phyloP scores from a whole-genome alignment of 2,113 vertebrate species.

The Cranoglanis bouderius region DNA sequence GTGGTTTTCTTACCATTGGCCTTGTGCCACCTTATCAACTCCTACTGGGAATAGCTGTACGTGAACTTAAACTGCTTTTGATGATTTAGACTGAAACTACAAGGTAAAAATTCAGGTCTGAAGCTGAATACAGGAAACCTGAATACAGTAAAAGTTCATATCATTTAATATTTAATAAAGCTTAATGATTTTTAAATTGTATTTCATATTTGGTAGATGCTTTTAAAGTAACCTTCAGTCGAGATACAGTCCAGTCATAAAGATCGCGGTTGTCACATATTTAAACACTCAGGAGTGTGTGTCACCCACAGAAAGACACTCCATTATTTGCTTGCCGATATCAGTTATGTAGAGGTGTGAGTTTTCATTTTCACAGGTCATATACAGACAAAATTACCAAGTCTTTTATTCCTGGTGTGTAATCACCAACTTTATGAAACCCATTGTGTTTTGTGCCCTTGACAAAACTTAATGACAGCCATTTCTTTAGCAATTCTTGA shows the following conservation, averaged over 20 bases:
- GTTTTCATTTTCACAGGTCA: background rate
- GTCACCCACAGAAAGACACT: background rate
- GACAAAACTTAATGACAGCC: background rate
- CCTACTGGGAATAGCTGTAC: background rate
- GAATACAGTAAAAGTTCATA: background rate
- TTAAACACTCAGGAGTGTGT: background rate
- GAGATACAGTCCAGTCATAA: background rate
- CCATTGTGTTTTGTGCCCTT: background rate
- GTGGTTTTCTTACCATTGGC: background rate
- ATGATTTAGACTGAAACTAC: conserved; percentile 24
- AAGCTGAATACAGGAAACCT: background rate
- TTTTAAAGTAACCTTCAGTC: background rate
- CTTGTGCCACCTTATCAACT: background rate
- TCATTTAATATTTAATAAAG: background rate
- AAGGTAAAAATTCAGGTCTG: background rate
- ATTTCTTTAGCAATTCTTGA: background rate
- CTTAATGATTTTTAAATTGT: background rate
- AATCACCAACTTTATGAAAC: background rate
- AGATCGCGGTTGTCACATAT: background rate
- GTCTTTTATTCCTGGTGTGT: background rate
- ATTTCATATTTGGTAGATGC: background rate
- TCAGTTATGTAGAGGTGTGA: background rate
- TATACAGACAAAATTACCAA: background rate
- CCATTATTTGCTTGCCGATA: background rate
- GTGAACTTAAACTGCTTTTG: conserved; percentile 42